Evolutionary conservation across 2,797 vertebrate genomes (phyloP).

Genomic region (Borostomias antarcticus): DNA sequence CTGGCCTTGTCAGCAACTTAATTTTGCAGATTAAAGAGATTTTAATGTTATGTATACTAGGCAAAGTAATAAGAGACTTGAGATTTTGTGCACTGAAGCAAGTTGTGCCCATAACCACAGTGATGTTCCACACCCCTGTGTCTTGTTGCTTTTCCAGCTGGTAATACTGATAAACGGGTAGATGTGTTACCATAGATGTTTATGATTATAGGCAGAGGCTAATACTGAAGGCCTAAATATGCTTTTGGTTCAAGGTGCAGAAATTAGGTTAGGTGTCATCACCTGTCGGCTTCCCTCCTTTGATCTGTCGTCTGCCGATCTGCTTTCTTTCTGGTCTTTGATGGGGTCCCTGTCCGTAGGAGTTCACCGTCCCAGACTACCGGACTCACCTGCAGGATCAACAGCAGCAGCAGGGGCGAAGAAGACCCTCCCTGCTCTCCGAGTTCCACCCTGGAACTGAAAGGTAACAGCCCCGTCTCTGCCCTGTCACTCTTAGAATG

Average conservation of each 20-base stretch:
- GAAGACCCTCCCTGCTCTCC: slow-evolving; percentile 93
- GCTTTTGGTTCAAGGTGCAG: not conserved
- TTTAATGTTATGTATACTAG: not conserved
- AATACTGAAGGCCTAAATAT: not conserved
- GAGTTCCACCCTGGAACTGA: slow-evolving; percentile 96
- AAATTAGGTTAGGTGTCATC: not conserved
- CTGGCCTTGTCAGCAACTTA: slow-evolving; percentile 8
- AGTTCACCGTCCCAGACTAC: slow-evolving; percentile 92
- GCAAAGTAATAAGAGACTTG: not conserved
- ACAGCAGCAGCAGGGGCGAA: slow-evolving; percentile 86
- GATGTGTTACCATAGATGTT: not conserved
- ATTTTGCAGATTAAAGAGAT: not conserved
- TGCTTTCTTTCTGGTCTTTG: slow-evolving; percentile 14
- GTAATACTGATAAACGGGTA: not conserved
- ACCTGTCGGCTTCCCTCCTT: not conserved
- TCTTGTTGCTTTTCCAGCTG: not conserved
- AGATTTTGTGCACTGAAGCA: too few species aligned
- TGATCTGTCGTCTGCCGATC: not conserved
- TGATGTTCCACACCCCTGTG: not conserved
- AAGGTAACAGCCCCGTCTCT: slow-evolving; percentile 74
- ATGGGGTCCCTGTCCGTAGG: slow-evolving; percentile 68
- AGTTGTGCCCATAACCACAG: not conserved
- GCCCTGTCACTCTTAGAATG: not conserved
- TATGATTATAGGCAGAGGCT: too few species aligned
- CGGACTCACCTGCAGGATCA: slow-evolving; percentile 89